Conservation (phyloP, 2,888 invertebrate genomes). For the Lithophane semibrunnea region DNA sequence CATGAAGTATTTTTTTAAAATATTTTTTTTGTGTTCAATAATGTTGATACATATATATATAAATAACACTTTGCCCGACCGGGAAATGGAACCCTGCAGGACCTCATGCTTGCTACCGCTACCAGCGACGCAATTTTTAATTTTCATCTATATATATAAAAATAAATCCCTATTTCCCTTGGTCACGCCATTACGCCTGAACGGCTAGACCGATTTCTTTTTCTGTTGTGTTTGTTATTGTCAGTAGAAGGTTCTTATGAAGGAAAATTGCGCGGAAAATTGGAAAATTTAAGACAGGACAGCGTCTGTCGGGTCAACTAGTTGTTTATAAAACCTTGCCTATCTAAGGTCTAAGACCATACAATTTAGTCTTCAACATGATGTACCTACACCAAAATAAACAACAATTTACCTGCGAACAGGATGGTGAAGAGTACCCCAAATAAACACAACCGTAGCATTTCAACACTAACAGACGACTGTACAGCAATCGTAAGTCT, state of each 20-base stretch:
- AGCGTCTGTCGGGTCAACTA: too few relatives aligned
- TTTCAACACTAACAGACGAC: conserved; percentile 27
- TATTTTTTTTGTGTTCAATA: too few relatives aligned
- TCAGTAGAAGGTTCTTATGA: too few relatives aligned
- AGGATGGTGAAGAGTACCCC: conserved; percentile 44
- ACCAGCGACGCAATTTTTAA: background rate
- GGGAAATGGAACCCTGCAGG: background rate
- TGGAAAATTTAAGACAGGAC: too few relatives aligned
- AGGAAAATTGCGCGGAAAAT: too few relatives aligned
- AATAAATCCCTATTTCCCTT: too few relatives aligned
- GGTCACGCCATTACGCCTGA: too few relatives aligned
- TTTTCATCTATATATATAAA: too few relatives aligned
- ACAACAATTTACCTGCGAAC: conserved; percentile 52
- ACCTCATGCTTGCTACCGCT: background rate
- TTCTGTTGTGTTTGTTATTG: too few relatives aligned
- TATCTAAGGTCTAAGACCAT: background rate
- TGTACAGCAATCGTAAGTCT: conserved; percentile 12
- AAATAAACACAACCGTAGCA: conserved; percentile 56
- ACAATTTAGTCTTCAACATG: background rate
- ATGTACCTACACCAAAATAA: background rate
- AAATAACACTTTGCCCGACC: background rate
- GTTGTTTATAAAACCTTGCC: background rate
- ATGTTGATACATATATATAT: too few relatives aligned
- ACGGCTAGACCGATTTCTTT: too few relatives aligned
- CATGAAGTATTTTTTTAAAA: too few relatives aligned